Base-by-base conservation (phyloP, 2,888 invertebrate genomes). In the Eumacrocentrus americanus region DNA sequence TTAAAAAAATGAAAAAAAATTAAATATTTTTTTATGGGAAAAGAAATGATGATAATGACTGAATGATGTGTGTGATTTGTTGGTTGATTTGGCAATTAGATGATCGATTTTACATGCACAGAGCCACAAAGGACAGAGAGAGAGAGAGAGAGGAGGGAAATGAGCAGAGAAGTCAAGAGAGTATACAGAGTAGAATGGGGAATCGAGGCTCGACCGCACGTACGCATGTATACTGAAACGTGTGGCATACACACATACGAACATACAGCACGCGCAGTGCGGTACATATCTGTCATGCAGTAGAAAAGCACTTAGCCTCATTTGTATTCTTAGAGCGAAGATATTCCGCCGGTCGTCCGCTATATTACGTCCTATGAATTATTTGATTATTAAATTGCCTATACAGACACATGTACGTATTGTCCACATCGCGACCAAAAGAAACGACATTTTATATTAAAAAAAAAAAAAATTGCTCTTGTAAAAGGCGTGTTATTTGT, bases 361-460 rank as follows among this genome's bases (percentile, higher is more conserved):
- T 77, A 78, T 78, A 78, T 75, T 79, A 79, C 78, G 80, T 79
- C 72, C 72, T 70, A 75, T 78, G 77, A 79, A 80, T 80, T 80
- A 80, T 79, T 80, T 79, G 75, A 79, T 80, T 79, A 80, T 80
- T 79, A 80, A 78, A 79, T 80, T 42, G 11, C 42, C 9, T 18
- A 18, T 42, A 20, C 20, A 14, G 5, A 14, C 16, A 14, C n/a
- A 35, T 35, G 9, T 35, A 35, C n/a, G n/a, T 35, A 35, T 35
- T n/a, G n/a, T n/a, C n/a, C n/a, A n/a, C n/a, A n/a, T n/a, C n/a
- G n/a, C n/a, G n/a, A n/a, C n/a, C n/a, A 29, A 29, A 29, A 29
- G 29, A 4, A 9, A 29, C 29, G 9, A 29, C 4, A 29, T 29
- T 29, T 9, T 9, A 29, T 4, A 29, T 4, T 6, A 29, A 29